Conservation (phyloP, 2,113 vertebrate genomes). For the Pterophyllum scalare region DNA sequence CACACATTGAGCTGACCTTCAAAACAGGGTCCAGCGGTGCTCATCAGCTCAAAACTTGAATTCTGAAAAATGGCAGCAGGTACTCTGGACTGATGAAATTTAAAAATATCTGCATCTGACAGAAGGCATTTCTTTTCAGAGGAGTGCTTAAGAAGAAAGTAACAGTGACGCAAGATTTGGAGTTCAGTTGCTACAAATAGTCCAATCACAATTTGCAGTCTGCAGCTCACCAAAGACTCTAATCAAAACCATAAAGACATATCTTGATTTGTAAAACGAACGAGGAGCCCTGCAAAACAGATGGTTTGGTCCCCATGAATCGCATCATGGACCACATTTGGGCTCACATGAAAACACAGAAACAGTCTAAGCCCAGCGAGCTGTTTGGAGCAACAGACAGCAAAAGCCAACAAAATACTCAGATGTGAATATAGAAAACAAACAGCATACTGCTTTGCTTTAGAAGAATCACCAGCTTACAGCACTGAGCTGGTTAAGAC, state of each 20-base stretch:
- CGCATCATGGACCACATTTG: neutral
- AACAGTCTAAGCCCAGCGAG: neutral
- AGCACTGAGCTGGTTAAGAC: neutral
- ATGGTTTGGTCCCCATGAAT: neutral
- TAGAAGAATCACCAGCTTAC: neutral
- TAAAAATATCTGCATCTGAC: constrained; percentile 4
- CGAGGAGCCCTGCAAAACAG: neutral
- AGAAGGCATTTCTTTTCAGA: neutral
- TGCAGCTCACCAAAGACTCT: neutral
- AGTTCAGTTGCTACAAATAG: neutral
- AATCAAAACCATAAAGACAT: neutral
- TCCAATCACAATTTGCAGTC: neutral
- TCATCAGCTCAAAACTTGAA: neutral
- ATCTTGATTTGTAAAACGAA: neutral
- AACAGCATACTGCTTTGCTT: neutral
- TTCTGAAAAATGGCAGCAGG: constrained; percentile 5
- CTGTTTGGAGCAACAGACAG: neutral
- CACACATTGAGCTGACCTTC: neutral
- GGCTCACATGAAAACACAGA: neutral
- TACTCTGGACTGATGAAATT: constrained; percentile 3
- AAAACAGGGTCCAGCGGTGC: neutral
- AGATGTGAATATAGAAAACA: too few relatives aligned
- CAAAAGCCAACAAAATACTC: neutral
- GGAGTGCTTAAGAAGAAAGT: neutral
- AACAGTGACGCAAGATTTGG: neutral